A percentile compares a stretch with the other conserved stretches of the same genome.
phyloP scores from a whole-genome alignment of 2,888 invertebrate genomes.

The Choreutis nemorana region DNA sequence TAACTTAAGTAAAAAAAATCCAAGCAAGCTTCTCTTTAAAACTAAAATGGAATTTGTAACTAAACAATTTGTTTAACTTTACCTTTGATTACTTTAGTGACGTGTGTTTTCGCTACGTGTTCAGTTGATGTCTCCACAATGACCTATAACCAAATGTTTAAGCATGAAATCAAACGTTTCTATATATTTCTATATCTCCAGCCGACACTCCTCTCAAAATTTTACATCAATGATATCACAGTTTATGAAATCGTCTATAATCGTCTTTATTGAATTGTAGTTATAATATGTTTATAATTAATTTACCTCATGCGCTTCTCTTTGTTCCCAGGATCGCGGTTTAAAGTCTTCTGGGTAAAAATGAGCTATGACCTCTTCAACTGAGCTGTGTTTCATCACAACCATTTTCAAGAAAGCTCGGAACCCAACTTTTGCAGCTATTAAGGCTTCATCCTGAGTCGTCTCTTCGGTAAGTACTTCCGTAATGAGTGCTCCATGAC shows the following conservation, averaged over 20 bases:
- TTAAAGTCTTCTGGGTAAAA: constrained; percentile 87
- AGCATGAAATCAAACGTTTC: constrained; percentile 1
- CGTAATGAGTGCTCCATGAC: constrained; percentile 81
- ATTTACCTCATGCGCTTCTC: constrained; percentile 71
- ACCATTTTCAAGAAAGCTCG: constrained; percentile 88
- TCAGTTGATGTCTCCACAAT: constrained; percentile 32
- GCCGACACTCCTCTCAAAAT: no score
- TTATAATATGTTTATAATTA: no score
- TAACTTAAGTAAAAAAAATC: no score
- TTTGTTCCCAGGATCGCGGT: constrained; percentile 81
- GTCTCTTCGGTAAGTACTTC: constrained; percentile 85
- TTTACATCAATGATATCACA: no score
- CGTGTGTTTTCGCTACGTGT: constrained; percentile 30
- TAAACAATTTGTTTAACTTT: constrained; percentile 9
- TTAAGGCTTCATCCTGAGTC: constrained; percentile 76
- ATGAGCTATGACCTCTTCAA: constrained; percentile 84
- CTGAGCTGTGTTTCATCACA: constrained; percentile 78
- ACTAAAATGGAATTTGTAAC: background rate
- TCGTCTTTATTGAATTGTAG: no score
- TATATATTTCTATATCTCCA: background rate
- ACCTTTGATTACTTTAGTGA: constrained; percentile 40
- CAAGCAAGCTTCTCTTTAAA: no score
- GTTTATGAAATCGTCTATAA: no score
- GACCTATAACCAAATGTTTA: constrained; percentile 26
- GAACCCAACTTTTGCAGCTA: constrained; percentile 84